Percentiles rank a stretch among this genome's conserved stretches.
Conservation (phyloP, 2,113 vertebrate genomes). For the Oxyura jamaicensis region DNA sequence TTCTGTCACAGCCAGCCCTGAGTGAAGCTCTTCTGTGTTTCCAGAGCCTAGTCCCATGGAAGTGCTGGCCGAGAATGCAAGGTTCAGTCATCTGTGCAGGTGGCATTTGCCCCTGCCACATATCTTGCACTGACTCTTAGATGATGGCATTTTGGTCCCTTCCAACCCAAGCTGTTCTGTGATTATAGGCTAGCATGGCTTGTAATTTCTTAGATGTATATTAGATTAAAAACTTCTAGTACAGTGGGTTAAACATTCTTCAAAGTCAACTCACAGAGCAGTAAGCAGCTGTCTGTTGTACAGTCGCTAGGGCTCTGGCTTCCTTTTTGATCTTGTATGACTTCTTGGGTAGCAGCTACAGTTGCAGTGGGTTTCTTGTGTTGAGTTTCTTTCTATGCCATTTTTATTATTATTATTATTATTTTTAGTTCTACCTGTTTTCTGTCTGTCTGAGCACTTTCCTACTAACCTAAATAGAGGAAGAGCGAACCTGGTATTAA, state of each 20-base stretch:
- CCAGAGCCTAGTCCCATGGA: neutral
- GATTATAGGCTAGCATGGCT: neutral
- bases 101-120: fast-evolving
- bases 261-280: neutral
- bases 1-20: neutral
- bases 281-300: too few species aligned
- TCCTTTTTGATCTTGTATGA: neutral
- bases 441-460: neutral
- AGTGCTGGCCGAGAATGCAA: neutral
- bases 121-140: neutral
- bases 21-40: neutral
- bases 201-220: neutral
- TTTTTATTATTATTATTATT: neutral
- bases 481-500: neutral
- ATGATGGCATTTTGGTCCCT: neutral
- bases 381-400: neutral
- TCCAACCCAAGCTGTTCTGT: too few species aligned
- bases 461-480: too few species aligned
- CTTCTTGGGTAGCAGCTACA: neutral
- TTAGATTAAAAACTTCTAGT: neutral
- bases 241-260: neutral
- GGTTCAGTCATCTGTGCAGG: neutral
- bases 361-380: neutral
- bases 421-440: neutral
- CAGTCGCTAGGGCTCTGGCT: neutral